phyloP scores from a whole-genome alignment of 2,113 vertebrate species.

The Fulmarus glacialis region DNA sequence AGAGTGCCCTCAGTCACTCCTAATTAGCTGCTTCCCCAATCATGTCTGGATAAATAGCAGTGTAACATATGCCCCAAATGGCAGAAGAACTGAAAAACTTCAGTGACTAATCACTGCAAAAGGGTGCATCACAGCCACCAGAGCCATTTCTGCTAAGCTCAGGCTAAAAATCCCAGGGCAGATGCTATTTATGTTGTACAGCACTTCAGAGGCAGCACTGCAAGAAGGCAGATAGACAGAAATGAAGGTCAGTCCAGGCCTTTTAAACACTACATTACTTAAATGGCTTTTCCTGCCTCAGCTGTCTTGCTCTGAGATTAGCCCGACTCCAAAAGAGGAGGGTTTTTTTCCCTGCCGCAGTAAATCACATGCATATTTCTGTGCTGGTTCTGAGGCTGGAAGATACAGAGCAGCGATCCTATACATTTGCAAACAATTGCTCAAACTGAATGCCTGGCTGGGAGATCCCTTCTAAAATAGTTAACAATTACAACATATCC shows the following conservation, averaged over 20 bases:
- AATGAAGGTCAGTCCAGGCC: slow-evolving; percentile 59
- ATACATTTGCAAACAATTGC: neutral
- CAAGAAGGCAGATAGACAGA: slow-evolving; percentile 40
- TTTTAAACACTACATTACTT: slow-evolving; percentile 58
- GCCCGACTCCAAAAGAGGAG: slow-evolving; percentile 2
- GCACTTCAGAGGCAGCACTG: slow-evolving; percentile 41
- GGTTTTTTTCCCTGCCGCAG: neutral
- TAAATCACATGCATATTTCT: slow-evolving; percentile 21
- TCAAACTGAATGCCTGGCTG: neutral
- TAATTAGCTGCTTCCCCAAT: neutral
- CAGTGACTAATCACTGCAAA: neutral
- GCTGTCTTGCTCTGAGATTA: slow-evolving; percentile 65
- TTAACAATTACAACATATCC: neutral
- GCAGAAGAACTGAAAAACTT: slow-evolving; percentile 38
- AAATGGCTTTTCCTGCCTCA: slow-evolving; percentile 67
- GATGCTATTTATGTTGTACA: slow-evolving; percentile 49
- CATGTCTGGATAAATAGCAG: slow-evolving; percentile 9
- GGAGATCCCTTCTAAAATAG: slow-evolving; percentile 21
- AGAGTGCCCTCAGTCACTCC: neutral
- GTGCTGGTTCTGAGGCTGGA: neutral
- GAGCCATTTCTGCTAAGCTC: slow-evolving; percentile 52
- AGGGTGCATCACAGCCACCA: neutral
- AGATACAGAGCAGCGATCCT: neutral
- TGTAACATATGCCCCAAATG: slow-evolving; percentile 4
- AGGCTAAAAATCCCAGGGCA: slow-evolving; percentile 53